Evolutionary conservation across 2,797 vertebrate genomes (phyloP).

Genomic region (Clarias platycephalus): DNA sequence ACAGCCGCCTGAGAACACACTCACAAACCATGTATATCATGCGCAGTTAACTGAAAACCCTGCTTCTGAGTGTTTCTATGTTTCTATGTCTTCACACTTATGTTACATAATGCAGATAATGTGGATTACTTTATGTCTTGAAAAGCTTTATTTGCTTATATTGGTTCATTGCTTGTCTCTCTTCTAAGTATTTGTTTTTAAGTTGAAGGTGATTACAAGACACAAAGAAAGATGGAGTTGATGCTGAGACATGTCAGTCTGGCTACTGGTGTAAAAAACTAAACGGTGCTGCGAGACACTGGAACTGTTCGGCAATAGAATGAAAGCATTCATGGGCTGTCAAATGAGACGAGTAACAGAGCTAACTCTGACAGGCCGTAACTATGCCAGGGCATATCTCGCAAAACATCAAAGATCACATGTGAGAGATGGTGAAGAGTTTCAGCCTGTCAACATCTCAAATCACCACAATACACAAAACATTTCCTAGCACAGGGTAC

Average conservation of each 20-base stretch:
- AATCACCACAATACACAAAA: background rate
- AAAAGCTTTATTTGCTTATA: background rate
- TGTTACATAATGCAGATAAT: background rate
- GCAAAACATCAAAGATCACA: conserved; percentile 8
- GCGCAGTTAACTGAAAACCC: conserved; percentile 56
- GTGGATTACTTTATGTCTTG: conserved; percentile 2
- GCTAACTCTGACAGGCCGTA: background rate
- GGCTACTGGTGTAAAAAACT: conserved; percentile 2
- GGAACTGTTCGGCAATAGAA: background rate
- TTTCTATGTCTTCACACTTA: background rate
- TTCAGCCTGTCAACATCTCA: background rate
- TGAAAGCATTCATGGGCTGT: conserved; percentile 1
- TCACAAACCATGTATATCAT: conserved; percentile 34
- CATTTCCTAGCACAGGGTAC: background rate
- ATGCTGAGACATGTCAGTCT: conserved; percentile 7
- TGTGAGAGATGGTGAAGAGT: background rate
- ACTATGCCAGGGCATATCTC: background rate
- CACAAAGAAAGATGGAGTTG: background rate
- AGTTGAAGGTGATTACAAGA: background rate
- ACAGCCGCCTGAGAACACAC: conserved; percentile 56
- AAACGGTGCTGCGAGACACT: background rate
- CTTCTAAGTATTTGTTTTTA: background rate
- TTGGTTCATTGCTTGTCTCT: background rate
- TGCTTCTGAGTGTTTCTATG: conserved; percentile 61
- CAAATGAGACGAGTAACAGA: conserved; percentile 6